These are phyloP conservation scores for Podotricha telesiphe DNA, from an alignment of 2,888 invertebrate genomes.

Conservation along the genomic window DNA sequence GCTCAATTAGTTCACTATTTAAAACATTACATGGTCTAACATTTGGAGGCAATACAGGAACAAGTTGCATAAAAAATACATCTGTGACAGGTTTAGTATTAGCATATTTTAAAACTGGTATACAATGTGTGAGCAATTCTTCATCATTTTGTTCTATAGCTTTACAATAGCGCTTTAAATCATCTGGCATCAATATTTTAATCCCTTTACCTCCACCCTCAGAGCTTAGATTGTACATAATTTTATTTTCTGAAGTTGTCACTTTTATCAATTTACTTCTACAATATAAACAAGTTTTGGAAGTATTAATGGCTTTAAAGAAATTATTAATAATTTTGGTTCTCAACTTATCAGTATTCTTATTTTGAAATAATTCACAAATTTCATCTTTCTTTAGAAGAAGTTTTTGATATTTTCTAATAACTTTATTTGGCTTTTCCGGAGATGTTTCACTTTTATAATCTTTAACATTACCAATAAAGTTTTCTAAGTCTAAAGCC, in stretches of 20 bases:
- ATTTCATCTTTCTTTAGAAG: conserved; percentile 62
- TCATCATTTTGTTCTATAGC: conserved; percentile 88
- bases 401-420: conserved; percentile 70
- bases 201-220: conserved; percentile 61
- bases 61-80: conserved; percentile 91
- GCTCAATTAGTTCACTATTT: conserved; percentile 88
- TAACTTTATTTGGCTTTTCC: conserved; percentile 68
- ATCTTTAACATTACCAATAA: conserved; percentile 63
- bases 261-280: conserved; percentile 77
- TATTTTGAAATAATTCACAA: conserved; percentile 67
- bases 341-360: conserved; percentile 79
- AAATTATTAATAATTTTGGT: conserved; percentile 70
- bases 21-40: conserved; percentile 90
- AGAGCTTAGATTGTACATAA: conserved; percentile 76
- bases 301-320: conserved; percentile 71
- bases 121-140: conserved; percentile 86
- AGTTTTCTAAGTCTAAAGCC: conserved; percentile 86
- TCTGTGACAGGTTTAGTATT: conserved; percentile 87
- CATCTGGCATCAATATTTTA: conserved; percentile 86
- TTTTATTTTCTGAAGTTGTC: conserved; percentile 84
- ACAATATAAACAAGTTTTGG: conserved; percentile 84
- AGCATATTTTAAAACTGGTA: conserved; percentile 85
- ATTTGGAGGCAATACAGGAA: conserved; percentile 94
- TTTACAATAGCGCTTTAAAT: conserved; percentile 87
- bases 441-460: conserved; percentile 68